Evolutionary conservation across 2,888 invertebrate species (phyloP).

Genomic region (Acanthacorydalis orientalis): DNA sequence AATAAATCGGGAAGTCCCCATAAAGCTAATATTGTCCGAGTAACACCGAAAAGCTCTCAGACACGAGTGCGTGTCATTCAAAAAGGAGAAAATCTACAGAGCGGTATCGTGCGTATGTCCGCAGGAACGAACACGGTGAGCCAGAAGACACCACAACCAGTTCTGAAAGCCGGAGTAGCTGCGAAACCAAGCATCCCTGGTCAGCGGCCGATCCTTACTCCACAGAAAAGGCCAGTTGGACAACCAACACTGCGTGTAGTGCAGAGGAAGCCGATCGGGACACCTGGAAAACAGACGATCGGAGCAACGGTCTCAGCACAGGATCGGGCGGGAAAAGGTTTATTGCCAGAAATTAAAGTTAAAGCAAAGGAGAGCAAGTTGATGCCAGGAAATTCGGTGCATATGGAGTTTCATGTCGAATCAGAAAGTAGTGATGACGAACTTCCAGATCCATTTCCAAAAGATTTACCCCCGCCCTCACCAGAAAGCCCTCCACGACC

Average conservation of each 20-base stretch:
- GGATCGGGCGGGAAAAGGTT: too few relatives aligned
- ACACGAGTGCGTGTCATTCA: constrained; percentile 23
- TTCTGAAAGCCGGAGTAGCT: constrained; percentile 27
- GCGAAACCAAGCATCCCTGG: constrained; percentile 32
- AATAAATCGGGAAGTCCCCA: constrained; percentile 25
- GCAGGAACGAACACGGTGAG: constrained; percentile 9
- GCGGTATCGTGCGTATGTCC: constrained; percentile 22
- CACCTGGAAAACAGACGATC: constrained; percentile 13
- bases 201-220: constrained; percentile 7
- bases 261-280: constrained; percentile 7
- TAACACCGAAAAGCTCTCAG: constrained; percentile 12
- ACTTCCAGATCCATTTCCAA: constrained; percentile 43
- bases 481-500: constrained; percentile 49
- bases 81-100: constrained; percentile 20
- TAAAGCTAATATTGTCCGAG: constrained; percentile 11
- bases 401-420: constrained; percentile 26
- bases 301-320: constrained; percentile 5
- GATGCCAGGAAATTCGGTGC: constrained; percentile 22
- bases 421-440: constrained; percentile 44
- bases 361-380: constrained; percentile 25
- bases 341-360: constrained; percentile 9
- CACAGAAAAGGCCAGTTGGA: constrained; percentile 6
- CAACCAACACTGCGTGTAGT: constrained; percentile 9
- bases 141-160: constrained; percentile 18
- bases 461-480: constrained; percentile 32